Conservation (phyloP, 2,888 invertebrate species). For the Leptopilina myrica region DNA sequence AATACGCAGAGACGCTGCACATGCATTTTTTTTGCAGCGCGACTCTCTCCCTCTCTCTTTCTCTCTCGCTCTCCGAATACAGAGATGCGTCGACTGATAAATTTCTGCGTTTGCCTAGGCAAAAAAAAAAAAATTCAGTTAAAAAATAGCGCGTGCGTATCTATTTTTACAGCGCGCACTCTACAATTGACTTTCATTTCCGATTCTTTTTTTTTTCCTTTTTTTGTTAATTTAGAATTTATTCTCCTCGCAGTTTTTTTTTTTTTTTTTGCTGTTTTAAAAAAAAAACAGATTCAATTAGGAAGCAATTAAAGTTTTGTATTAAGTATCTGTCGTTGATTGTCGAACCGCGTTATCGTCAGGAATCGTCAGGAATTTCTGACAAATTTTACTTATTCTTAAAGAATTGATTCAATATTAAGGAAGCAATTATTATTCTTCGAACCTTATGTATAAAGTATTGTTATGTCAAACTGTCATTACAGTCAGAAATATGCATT, state of each 20-base stretch:
- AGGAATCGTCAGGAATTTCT: no score
- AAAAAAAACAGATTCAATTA: no score
- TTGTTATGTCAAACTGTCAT: no score
- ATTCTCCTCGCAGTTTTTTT: conserved; percentile 54
- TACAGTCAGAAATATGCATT: no score
- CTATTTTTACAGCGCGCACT: conserved; percentile 48
- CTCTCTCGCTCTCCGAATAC: conserved; percentile 44
- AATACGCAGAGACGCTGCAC: conserved; percentile 48
- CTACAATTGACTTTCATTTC: conserved; percentile 45
- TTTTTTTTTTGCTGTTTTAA: conserved; percentile 54
- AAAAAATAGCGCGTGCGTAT: conserved; percentile 57
- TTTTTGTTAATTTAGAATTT: background rate
- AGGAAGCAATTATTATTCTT: no score
- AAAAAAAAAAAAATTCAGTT: conserved; percentile 54
- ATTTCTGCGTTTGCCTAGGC: conserved; percentile 65
- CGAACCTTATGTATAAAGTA: no score
- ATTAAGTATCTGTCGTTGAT: no score
- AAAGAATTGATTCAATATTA: no score
- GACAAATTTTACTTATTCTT: no score
- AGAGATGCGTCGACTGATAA: conserved; percentile 70
- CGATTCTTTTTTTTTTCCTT: background rate
- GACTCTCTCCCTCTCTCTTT: conserved; percentile 58
- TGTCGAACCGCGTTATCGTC: no score
- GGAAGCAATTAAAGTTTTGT: no score
- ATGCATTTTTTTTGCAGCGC: conserved; percentile 46